These are phyloP conservation scores for Amphibalanus amphitrite DNA, from an alignment of 1,140 invertebrate genomes.

Conservation along the genomic window DNA sequence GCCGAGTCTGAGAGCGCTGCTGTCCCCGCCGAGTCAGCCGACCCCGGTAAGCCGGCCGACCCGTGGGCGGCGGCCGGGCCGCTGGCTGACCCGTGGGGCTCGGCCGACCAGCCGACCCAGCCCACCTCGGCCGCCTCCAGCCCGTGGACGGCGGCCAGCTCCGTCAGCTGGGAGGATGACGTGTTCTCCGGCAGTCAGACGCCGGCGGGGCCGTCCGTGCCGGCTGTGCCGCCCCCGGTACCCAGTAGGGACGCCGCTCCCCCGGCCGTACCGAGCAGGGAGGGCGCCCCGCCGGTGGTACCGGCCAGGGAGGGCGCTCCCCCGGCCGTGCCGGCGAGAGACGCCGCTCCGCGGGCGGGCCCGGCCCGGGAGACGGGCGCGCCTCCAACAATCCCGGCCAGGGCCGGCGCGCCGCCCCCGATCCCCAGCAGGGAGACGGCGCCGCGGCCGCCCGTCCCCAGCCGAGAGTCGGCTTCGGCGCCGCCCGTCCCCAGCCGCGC, in stretches of 20 bases:
- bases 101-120: too few relatives aligned
- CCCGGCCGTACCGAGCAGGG: background rate
- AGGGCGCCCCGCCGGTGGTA: background rate
- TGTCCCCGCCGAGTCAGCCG: too few relatives aligned
- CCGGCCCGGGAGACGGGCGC: too few relatives aligned
- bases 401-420: too few relatives aligned
- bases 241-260: background rate
- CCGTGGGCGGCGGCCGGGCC: too few relatives aligned
- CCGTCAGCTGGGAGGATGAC: conserved; percentile 1
- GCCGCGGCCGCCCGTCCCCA: too few relatives aligned
- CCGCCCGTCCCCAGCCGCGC: background rate
- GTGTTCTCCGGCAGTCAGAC: background rate
- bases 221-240: background rate
- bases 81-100: too few relatives aligned
- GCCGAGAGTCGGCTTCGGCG: too few relatives aligned
- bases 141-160: too few relatives aligned
- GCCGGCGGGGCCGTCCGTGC: background rate
- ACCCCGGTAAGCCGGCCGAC: too few relatives aligned
- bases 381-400: background rate
- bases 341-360: background rate
- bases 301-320: background rate
- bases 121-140: too few relatives aligned
- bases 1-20: too few relatives aligned
- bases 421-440: background rate
- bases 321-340: background rate